These are phyloP conservation scores for Monopis laevigella DNA, from an alignment of 2,888 invertebrate genomes.

Conservation along the genomic window DNA sequence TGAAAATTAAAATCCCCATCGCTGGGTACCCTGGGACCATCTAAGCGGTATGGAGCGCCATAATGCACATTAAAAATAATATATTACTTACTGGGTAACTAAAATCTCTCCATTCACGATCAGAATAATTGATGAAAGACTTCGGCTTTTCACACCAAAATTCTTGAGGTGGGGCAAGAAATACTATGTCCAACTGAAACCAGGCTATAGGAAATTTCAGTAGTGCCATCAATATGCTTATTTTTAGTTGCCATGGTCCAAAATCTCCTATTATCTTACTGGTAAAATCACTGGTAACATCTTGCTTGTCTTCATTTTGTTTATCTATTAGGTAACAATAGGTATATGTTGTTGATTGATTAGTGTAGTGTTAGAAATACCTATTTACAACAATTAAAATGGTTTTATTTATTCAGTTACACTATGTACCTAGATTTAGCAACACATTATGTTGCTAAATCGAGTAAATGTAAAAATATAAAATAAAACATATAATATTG, in stretches of 20 bases:
- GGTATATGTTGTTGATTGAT: no score
- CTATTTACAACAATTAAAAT: no score
- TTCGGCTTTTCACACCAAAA: conserved; percentile 65
- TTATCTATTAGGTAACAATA: no score
- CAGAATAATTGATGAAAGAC: conserved; percentile 28
- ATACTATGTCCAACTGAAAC: conserved; percentile 71
- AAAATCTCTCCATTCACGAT: conserved; percentile 51
- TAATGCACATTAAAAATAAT: not conserved
- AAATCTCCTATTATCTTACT: conserved; percentile 61
- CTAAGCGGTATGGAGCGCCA: not conserved
- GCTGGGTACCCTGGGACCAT: no score
- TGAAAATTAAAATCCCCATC: no score
- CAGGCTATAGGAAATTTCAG: conserved; percentile 69
- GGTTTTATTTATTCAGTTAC: no score
- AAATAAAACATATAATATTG: no score
- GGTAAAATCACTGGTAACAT: conserved; percentile 35
- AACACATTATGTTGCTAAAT: no score
- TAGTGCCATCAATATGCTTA: conserved; percentile 63
- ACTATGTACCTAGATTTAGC: no score
- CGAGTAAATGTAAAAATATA: no score
- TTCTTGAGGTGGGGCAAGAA: conserved; percentile 68
- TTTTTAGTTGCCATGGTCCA: conserved; percentile 67
- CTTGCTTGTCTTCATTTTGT: no score
- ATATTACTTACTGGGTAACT: conserved; percentile 38
- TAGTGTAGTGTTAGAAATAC: no score